These are phyloP conservation scores for Epirrita christyi DNA, from an alignment of 2,888 invertebrate genomes.

Conservation along the genomic window DNA sequence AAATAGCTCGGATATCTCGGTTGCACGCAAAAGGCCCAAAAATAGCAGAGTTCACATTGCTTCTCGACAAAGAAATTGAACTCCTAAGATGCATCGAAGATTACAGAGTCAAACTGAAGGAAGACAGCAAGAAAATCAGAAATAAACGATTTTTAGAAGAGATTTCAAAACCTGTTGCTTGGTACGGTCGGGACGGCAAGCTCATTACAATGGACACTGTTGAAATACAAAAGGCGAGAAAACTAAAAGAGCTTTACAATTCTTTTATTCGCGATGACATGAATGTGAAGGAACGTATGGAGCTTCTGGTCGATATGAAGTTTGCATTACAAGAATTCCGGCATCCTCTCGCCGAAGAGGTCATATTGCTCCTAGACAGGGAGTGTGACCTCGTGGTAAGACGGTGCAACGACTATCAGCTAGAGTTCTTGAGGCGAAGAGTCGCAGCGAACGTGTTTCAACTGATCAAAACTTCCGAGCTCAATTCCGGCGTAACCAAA, in stretches of 20 bases:
- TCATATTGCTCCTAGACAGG: constrained; percentile 88
- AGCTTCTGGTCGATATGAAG: constrained; percentile 89
- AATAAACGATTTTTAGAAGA: constrained; percentile 87
- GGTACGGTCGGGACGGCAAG: constrained; percentile 89
- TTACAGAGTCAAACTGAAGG: constrained; percentile 85
- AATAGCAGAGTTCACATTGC: constrained; percentile 88
- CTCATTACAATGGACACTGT: constrained; percentile 92
- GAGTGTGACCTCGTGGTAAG: constrained; percentile 89
- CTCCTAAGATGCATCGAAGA: constrained; percentile 88
- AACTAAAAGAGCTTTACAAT: constrained; percentile 89
- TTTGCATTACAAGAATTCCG: constrained; percentile 86
- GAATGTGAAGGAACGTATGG: constrained; percentile 87
- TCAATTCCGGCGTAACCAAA: constrained; percentile 84
- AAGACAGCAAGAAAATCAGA: constrained; percentile 85
- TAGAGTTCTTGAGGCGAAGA: constrained; percentile 88
- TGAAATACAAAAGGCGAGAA: constrained; percentile 91
- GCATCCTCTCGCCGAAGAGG: constrained; percentile 83
- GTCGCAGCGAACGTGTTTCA: constrained; percentile 84
- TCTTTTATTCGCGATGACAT: constrained; percentile 85
- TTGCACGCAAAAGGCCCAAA: constrained; percentile 88
- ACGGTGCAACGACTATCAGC: constrained; percentile 83
- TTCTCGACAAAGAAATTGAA: constrained; percentile 90
- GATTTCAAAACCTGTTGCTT: constrained; percentile 89
- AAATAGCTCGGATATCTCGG: constrained; percentile 86
- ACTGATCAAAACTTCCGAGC: constrained; percentile 84